Percentiles rank a stretch among this genome's conserved stretches.
phyloP scores from a whole-genome alignment of 2,113 vertebrate species.

The Eubucco bourcierii region DNA sequence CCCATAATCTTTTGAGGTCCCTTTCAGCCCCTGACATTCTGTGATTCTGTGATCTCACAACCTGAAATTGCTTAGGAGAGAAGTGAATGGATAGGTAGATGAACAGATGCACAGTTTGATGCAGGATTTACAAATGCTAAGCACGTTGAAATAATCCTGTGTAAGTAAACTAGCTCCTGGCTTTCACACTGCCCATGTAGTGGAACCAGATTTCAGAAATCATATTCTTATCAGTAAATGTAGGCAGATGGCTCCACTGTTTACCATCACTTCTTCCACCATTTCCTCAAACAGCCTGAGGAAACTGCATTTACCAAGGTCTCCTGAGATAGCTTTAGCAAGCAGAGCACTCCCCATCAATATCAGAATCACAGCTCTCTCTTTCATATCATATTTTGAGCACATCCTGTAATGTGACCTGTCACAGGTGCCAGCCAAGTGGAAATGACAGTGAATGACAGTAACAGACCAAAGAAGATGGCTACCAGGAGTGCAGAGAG shows the following conservation, averaged over 20 bases:
- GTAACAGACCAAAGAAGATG: slow-evolving; percentile 68
- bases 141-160: neutral
- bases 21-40: too few relatives aligned
- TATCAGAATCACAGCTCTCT: neutral
- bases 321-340: neutral
- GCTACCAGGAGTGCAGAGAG: slow-evolving; percentile 55
- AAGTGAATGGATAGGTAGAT: neutral
- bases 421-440: slow-evolving; percentile 63
- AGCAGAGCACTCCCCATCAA: neutral
- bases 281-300: neutral
- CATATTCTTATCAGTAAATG: neutral
- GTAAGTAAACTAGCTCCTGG: neutral
- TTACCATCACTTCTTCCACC: neutral
- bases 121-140: neutral
- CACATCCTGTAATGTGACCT: slow-evolving; percentile 62
- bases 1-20: too few relatives aligned
- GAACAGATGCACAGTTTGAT: neutral
- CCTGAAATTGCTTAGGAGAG: neutral
- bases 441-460: slow-evolving; percentile 78
- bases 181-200: neutral
- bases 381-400: slow-evolving; percentile 51
- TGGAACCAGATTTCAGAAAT: neutral
- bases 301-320: slow-evolving; percentile 7
- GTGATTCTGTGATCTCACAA: neutral
- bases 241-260: slow-evolving; percentile 22